A percentile compares a stretch with the other conserved stretches of the same genome.
Conservation (phyloP, 2,797 vertebrate species). For the Sylvia borin region DNA sequence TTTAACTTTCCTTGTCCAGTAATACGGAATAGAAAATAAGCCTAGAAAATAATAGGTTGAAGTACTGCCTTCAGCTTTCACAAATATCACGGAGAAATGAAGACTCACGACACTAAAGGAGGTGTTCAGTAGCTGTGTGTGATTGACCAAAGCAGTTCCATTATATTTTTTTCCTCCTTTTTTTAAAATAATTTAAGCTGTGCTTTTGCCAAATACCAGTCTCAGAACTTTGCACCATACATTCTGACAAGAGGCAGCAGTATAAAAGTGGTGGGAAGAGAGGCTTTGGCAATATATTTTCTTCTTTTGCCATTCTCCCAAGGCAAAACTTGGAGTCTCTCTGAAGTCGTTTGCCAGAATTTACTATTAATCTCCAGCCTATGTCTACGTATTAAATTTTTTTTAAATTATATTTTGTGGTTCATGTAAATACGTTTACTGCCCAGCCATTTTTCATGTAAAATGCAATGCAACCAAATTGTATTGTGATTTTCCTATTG, state of each 20-base stretch:
- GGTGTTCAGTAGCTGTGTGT: not conserved
- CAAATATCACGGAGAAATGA: not conserved
- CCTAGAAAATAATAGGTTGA: not conserved
- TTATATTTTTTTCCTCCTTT: not conserved
- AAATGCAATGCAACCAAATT: not conserved
- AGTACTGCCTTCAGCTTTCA: not conserved
- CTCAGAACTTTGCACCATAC: not conserved
- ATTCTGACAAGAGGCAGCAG: not conserved
- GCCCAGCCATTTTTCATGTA: not conserved
- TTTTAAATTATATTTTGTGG: not conserved
- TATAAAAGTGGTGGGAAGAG: not conserved
- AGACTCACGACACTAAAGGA: not conserved
- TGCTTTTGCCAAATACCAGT: not conserved
- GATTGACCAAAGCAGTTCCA: not conserved
- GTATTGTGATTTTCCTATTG: not conserved
- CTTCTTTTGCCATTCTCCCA: not conserved
- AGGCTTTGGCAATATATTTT: not conserved
- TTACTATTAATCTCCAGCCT: not conserved
- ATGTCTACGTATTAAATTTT: not conserved
- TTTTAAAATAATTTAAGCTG: not conserved
- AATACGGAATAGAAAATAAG: not conserved
- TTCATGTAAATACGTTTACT: not conserved
- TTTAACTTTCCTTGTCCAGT: not conserved
- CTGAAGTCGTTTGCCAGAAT: not conserved
- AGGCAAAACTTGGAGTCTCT: not conserved